Base-by-base conservation (phyloP, 2,797 vertebrate species). In the Dallia pectoralis region DNA sequence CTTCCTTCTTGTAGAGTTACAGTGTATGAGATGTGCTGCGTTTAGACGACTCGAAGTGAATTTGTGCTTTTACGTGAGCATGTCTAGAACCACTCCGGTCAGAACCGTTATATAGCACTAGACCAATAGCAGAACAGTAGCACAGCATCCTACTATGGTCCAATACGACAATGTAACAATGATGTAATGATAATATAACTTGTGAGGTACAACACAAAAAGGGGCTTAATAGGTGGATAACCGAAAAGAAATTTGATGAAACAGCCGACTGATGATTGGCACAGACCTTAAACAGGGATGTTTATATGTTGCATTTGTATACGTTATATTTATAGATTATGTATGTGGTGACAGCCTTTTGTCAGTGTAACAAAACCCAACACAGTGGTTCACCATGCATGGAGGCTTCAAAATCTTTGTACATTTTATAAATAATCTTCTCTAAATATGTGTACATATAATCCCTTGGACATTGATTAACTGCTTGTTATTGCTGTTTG, bases 311-410 rank as follows among this genome's bases (percentile, higher is more conserved):
- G 90, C 90, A 92, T 92, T 92, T 92, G 89, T 92, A 92, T 84
- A 89, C 79, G 89, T 81, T 84, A 86, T 86, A 89, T 90, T 89
- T 91, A 83, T 84, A 91, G 83, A 89, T 87, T 82, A 87, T 88
- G 88, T 87, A 83, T 83, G 89, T 88, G 86, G 80, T 87, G 32
- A 80, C 33, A 79, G 76, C 80, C 77, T 33, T 44, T 59, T 83
- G 87, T 88, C 80, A 74, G 79, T 86, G 79, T 89, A 84, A 82
- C 27, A n/a, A 80, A 80, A 82, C 82, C 83, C 87, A 88, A 79
- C 62, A 81, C 78, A 80, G 74, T 11, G 87, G 79, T 82, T 79
- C 79, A 47, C 11, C 30, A 48, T 27, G 65, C 79, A 83, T 71
- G 85, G 77, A 30, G 85, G 77, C 84, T 80, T 77, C 78, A 84